Evolutionary conservation across 2,888 invertebrate species (phyloP).

Genomic region (Chrysolina americana): DNA sequence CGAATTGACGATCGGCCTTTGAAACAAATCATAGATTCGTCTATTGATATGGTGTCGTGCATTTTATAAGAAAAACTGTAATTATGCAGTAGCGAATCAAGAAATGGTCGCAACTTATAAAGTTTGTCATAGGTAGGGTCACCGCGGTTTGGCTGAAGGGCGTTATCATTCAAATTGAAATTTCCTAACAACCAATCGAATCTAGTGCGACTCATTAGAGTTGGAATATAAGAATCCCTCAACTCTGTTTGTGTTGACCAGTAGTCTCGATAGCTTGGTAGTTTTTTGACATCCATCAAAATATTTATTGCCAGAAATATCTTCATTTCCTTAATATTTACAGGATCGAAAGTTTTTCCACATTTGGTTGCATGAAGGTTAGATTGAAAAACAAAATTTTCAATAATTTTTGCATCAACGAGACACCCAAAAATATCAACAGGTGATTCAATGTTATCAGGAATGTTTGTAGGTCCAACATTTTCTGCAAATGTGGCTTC

Average conservation of each 20-base stretch:
- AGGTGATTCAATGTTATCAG: constrained; percentile 10
- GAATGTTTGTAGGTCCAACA: constrained; percentile 1
- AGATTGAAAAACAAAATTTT: not conserved
- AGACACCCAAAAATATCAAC: constrained; percentile 10
- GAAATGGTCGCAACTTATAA: not conserved
- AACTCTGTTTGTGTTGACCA: not conserved
- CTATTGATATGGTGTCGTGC: not conserved
- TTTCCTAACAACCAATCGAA: no score
- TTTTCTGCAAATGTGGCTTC: not conserved
- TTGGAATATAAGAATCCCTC: not conserved
- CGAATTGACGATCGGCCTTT: not conserved
- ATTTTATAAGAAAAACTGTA: no score
- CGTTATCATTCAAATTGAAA: not conserved
- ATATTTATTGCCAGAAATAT: constrained; percentile 3
- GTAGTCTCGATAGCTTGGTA: not conserved
- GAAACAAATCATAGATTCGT: constrained; percentile 1
- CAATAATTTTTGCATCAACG: not conserved
- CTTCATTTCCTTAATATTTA: not conserved
- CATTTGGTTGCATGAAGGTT: not conserved
- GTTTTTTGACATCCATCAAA: not conserved
- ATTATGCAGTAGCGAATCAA: no score
- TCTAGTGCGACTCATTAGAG: no score
- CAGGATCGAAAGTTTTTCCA: not conserved
- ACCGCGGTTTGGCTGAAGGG: not conserved
- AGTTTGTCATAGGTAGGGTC: not conserved